Evolutionary conservation across 2,113 vertebrate species (phyloP).

Genomic region (Percina caprodes): DNA sequence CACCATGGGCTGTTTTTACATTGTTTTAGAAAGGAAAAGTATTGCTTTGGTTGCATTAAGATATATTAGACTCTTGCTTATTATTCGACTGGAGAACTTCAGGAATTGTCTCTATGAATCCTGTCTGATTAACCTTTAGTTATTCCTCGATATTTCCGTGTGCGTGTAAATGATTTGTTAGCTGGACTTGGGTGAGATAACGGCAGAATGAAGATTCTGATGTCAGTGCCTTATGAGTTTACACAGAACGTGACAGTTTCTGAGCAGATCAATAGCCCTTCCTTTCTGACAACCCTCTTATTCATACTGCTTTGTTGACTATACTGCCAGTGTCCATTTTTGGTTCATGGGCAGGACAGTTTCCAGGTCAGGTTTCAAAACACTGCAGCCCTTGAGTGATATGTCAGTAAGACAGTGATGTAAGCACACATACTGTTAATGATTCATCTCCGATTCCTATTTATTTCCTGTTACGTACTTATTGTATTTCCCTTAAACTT

Average conservation of each 20-base stretch:
- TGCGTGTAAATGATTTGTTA: slow-evolving; percentile 81
- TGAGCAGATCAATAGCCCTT: slow-evolving; percentile 76
- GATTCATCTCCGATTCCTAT: slow-evolving; percentile 47
- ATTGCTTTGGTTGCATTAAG: background rate
- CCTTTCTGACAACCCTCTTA: slow-evolving; percentile 75
- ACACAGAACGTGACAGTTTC: slow-evolving; percentile 72
- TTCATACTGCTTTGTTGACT: slow-evolving; percentile 80
- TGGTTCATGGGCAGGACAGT: slow-evolving; percentile 75
- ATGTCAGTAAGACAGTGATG: slow-evolving; percentile 63
- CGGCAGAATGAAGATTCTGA: slow-evolving; percentile 73
- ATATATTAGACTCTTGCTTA: background rate
- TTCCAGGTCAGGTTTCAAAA: slow-evolving; percentile 79
- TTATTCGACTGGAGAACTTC: slow-evolving; percentile 7
- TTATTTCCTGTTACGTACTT: background rate
- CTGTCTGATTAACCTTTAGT: slow-evolving; percentile 72
- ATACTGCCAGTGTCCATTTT: slow-evolving; percentile 64
- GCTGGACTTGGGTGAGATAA: slow-evolving; percentile 73
- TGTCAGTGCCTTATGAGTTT: slow-evolving; percentile 68
- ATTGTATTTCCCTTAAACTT: slow-evolving; percentile 18
- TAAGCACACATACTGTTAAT: slow-evolving; percentile 71
- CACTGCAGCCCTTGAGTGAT: slow-evolving; percentile 66
- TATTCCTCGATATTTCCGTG: slow-evolving; percentile 71
- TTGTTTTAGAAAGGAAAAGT: background rate
- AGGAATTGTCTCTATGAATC: slow-evolving; percentile 33
- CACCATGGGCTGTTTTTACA: background rate